Percentiles rank a stretch among this genome's conserved stretches.
phyloP scores from a whole-genome alignment of 2,888 invertebrate genomes.

The Apodemia zela region DNA sequence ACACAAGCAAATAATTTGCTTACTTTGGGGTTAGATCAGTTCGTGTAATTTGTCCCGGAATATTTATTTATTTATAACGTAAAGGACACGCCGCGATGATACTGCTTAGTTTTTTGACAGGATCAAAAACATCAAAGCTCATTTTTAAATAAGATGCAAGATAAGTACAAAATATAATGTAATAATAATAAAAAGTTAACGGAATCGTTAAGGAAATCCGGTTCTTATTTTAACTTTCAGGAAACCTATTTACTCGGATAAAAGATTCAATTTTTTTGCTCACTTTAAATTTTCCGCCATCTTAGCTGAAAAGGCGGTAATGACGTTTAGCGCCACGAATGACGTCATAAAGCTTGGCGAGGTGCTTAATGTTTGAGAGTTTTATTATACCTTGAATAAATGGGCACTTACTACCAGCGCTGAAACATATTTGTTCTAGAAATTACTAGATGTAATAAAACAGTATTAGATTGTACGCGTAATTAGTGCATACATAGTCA shows the following conservation, averaged over 20 bases:
- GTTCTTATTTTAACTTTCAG: constrained; percentile 30
- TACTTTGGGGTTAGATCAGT: too few relatives aligned
- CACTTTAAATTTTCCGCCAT: constrained; percentile 54
- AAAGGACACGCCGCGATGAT: too few relatives aligned
- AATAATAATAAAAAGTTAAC: constrained; percentile 23
- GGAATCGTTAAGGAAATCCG: constrained; percentile 34
- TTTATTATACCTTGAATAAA: constrained; percentile 7
- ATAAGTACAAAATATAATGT: constrained; percentile 17
- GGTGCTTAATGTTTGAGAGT: constrained; percentile 41
- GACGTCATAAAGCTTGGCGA: constrained; percentile 48
- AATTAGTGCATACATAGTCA: too few relatives aligned
- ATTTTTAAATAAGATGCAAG: constrained; percentile 21
- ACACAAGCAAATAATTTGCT: too few relatives aligned
- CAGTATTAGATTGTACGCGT: too few relatives aligned
- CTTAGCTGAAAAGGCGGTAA: constrained; percentile 52
- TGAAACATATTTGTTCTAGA: background rate
- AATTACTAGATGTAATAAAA: background rate
- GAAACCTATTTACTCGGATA: constrained; percentile 41
- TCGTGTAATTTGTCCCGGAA: too few relatives aligned
- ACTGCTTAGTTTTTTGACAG: too few relatives aligned
- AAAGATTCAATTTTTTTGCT: constrained; percentile 50
- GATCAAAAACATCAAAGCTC: too few relatives aligned
- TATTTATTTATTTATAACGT: too few relatives aligned
- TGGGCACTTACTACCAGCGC: background rate
- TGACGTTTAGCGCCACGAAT: constrained; percentile 57